Evolutionary conservation across 2,888 invertebrate species (phyloP).

Genomic region (Synanthedon andrenaeformis): DNA sequence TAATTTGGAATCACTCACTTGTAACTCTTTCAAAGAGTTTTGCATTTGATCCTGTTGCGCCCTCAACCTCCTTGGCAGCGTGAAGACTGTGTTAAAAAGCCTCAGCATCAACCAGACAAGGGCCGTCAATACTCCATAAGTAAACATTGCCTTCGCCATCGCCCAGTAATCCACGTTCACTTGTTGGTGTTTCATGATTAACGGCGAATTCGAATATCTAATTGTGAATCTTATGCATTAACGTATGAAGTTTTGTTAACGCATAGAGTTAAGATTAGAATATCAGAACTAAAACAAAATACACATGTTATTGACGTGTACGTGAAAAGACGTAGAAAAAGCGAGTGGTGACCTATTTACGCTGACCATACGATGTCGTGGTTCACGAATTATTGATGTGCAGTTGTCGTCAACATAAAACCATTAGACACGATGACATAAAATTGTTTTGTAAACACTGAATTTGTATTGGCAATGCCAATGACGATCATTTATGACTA

Average conservation of each 20-base stretch:
- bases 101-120: conserved; percentile 75
- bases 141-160: conserved; percentile 73
- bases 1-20: conserved; percentile 20
- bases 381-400: conserved; percentile 47
- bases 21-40: conserved; percentile 60
- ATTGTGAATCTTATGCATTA: background rate
- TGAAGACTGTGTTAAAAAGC: conserved; percentile 74
- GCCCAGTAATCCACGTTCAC: conserved; percentile 76
- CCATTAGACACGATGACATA: too few species aligned
- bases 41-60: conserved; percentile 65
- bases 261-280: background rate
- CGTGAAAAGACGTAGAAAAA: conserved; percentile 15
- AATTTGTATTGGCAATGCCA: too few species aligned
- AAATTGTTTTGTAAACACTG: too few species aligned
- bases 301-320: conserved; percentile 6
- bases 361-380: conserved; percentile 35
- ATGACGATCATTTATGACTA: too few species aligned
- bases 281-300: background rate
- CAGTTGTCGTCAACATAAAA: conserved; percentile 28
- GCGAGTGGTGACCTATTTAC: conserved; percentile 43
- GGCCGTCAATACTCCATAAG: conserved; percentile 72
- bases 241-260: too few species aligned
- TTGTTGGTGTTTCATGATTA: conserved; percentile 74
- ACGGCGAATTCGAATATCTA: background rate
- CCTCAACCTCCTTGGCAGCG: conserved; percentile 72